Base-by-base conservation (phyloP, 2,797 vertebrate genomes). In the Selene dorsalis region DNA sequence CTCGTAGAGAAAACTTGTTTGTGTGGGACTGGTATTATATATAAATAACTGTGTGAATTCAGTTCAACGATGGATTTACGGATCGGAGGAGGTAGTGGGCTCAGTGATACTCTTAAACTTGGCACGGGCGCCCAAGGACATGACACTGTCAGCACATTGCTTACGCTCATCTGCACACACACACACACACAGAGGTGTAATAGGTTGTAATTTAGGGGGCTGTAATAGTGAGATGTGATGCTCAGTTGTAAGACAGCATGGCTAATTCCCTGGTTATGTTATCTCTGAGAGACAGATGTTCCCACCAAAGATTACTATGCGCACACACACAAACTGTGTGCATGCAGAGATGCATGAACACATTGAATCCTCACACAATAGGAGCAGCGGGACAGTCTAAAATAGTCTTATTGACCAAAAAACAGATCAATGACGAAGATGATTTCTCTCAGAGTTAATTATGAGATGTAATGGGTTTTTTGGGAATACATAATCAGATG, bases 241-340 rank as follows among this genome's bases (percentile, higher is more conserved):
- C 84, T 82, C 50, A 12, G 91, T 87, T 88, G 87, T 90, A 92
- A 91, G 89, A 92, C 91, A 90, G 89, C 87, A 86, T 89, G 87
- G 79, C 86, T 90, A 93, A 94, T 93, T 93, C 89, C 78, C 76
- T 0, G 60, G 89, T 89, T 91, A 86, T 88, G 91, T 93, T 93
- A 94, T 94, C 93, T 92, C 89, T 83, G 80, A 91, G 87, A 90
- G 91, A 92, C 93, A 94, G 91, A 93, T 92, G 92, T 90, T 93
- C 73, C 80, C 67, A 80, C 79, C 83, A 84, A 90, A 92, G 92
- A 93, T 91, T 92, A 90, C 87, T 58, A 65, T 73, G 78, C 24
- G 10, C 52, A 35, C 82, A 77, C 69, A 68, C 73, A 72, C 30
- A 69, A 57, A 76, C 69, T 66, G 68, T 12, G 65, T 64, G 60